phyloP scores from a whole-genome alignment of 2,113 vertebrate species.

The Rhinopithecus roxellana region DNA sequence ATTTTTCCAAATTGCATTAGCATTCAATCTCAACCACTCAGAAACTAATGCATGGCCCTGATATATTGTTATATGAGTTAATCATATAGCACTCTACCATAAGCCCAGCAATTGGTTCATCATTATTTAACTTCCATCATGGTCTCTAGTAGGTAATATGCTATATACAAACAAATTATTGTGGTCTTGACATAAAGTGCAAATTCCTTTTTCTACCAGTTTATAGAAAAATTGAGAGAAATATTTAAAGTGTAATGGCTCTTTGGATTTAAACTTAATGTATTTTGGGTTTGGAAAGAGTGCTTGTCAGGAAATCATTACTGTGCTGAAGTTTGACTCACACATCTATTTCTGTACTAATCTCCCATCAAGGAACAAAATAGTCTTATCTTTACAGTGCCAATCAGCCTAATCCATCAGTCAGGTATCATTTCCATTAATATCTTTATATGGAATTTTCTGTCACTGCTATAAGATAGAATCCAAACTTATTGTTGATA shows the following conservation, averaged over 20 bases:
- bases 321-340: constrained; percentile 69
- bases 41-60: neutral
- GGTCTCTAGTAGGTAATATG: neutral
- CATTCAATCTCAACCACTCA: neutral
- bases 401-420: constrained; percentile 70
- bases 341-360: constrained; percentile 75
- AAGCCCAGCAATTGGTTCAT: neutral
- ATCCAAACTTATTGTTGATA: constrained; percentile 42
- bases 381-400: constrained; percentile 62
- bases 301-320: constrained; percentile 68
- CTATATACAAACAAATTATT: neutral
- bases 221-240: constrained; percentile 25
- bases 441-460: constrained; percentile 62
- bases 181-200: neutral
- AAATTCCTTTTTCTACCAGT: neutral
- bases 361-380: constrained; percentile 74
- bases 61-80: neutral
- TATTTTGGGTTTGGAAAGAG: constrained; percentile 61
- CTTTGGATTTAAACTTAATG: constrained; percentile 63
- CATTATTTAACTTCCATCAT: neutral
- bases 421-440: constrained; percentile 61
- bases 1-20: constrained; percentile 6
- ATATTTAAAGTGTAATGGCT: constrained; percentile 49
- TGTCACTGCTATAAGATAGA: constrained; percentile 49
- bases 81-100: neutral